Conservation (phyloP, 2,888 invertebrate genomes). For the Pyrgus malvae region DNA sequence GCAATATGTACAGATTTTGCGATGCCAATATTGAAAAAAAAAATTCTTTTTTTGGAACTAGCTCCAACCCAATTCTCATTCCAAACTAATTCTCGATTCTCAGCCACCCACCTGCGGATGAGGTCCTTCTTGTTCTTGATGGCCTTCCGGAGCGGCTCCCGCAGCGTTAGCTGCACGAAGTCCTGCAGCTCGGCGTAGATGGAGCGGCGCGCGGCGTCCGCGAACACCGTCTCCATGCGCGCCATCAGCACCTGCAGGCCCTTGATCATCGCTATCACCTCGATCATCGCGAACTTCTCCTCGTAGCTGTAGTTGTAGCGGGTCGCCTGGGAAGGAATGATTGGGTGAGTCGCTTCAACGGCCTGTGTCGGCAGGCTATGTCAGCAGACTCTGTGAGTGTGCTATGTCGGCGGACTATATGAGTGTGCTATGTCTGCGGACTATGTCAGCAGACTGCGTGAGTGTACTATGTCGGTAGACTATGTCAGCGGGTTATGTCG, state of each 20-base stretch:
- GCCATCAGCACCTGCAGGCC: slow-evolving; percentile 98
- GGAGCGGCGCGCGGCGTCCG: slow-evolving; percentile 83
- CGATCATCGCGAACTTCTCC: slow-evolving; percentile 98
- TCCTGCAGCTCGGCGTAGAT: slow-evolving; percentile 98
- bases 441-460: too few species aligned
- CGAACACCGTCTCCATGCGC: slow-evolving; percentile 95
- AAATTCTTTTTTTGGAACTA: too few species aligned
- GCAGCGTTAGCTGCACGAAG: slow-evolving; percentile 93
- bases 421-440: too few species aligned
- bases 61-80: slow-evolving; percentile 86
- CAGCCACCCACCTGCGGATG: slow-evolving; percentile 86
- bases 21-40: too few species aligned
- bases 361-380: too few species aligned
- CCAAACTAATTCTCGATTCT: slow-evolving; percentile 70
- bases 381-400: too few species aligned
- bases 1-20: too few species aligned
- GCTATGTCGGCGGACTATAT: too few species aligned
- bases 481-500: too few species aligned
- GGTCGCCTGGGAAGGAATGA: slow-evolving; percentile 91
- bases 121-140: slow-evolving; percentile 99
- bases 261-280: slow-evolving; percentile 99
- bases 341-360: too few species aligned
- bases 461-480: too few species aligned
- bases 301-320: slow-evolving; percentile 98
- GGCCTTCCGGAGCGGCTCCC: slow-evolving; percentile 97